These are phyloP conservation scores for Macrotis lagotis DNA, from an alignment of 2,113 vertebrate species.

Conservation along the genomic window DNA sequence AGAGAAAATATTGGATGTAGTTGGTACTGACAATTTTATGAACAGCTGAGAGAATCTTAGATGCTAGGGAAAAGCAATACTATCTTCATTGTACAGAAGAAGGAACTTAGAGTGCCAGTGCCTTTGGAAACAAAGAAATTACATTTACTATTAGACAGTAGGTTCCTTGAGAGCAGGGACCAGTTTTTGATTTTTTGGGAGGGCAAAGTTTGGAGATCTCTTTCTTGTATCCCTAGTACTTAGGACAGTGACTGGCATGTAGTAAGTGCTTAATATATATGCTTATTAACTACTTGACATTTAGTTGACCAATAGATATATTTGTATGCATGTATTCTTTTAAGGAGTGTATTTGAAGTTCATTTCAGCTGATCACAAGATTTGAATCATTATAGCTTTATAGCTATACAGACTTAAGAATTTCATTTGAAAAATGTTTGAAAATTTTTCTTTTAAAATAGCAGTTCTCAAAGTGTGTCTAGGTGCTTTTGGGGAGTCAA, in stretches of 20 bases:
- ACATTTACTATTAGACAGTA: background rate
- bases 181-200: too few species aligned
- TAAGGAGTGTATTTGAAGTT: background rate
- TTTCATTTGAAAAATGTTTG: background rate
- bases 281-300: background rate
- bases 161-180: too few species aligned
- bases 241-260: background rate
- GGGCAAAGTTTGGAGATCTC: background rate
- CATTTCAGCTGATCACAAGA: background rate
- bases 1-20: background rate
- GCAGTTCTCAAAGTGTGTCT: background rate
- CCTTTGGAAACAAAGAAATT: constrained; percentile 34
- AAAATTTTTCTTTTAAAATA: background rate
- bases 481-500: background rate
- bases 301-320: background rate
- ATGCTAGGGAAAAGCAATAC: background rate
- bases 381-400: background rate
- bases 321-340: constrained; percentile 3
- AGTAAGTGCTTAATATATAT: background rate
- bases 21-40: background rate
- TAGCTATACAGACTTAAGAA: background rate
- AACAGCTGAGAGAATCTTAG: constrained; percentile 17
- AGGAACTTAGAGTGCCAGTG: background rate
- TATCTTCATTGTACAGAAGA: constrained; percentile 1
- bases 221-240: background rate